A percentile compares a stretch with the other conserved stretches of the same genome.
Conservation (phyloP, 2,113 vertebrate genomes). For the Urocynchramus pylzowi region DNA sequence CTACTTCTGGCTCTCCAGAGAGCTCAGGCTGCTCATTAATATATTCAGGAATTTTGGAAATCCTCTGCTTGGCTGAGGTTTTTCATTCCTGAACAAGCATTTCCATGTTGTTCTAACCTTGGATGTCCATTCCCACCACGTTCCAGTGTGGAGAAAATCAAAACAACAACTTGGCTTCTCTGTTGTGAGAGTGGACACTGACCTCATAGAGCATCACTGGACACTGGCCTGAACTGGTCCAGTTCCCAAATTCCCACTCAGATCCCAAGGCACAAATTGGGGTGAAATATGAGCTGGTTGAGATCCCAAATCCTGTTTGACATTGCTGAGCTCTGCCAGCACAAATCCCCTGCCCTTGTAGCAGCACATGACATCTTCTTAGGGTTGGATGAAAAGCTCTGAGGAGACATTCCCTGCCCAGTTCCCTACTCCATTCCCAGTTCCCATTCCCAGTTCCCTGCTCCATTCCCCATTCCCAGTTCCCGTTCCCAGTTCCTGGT, state of each 20-base stretch:
- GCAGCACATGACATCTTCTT: not conserved
- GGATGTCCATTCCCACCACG: not conserved
- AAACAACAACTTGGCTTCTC: not conserved
- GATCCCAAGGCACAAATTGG: not conserved
- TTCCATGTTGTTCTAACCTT: not conserved
- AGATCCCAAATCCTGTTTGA: not conserved
- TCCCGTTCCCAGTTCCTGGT: not conserved
- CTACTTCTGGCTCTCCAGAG: not conserved
- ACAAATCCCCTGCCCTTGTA: not conserved
- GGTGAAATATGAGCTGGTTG: not conserved
- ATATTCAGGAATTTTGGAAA: not conserved
- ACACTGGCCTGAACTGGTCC: not conserved
- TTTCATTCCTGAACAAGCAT: not conserved
- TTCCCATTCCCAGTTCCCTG: not conserved
- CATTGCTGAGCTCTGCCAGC: not conserved
- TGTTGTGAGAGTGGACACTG: fast-evolving
- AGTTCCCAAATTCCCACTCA: not conserved
- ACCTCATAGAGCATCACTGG: not conserved
- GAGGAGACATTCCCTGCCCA: not conserved
- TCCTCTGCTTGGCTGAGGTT: not conserved
- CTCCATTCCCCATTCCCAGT: not conserved
- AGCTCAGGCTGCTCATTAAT: not conserved
- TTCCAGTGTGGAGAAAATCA: not conserved
- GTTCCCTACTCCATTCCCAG: not conserved
- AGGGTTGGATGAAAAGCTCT: fast-evolving